Base-by-base conservation (phyloP, 2,888 invertebrate species). In the Cheilosia vernalis region DNA sequence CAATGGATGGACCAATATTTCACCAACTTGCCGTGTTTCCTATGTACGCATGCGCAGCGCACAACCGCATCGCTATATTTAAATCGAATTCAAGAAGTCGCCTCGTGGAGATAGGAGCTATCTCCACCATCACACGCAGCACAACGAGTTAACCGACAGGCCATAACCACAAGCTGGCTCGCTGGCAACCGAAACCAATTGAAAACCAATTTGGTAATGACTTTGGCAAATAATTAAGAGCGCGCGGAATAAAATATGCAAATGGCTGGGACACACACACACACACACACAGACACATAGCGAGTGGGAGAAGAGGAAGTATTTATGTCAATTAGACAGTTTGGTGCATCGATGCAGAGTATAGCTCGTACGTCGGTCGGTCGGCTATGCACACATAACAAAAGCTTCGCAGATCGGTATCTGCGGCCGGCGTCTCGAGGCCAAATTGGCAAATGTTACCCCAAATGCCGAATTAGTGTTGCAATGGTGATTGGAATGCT, bases 161-260 rank as follows among this genome's bases (percentile, higher is more conserved):
- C 72, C n/a, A n/a, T 37, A 73, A 66, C 78, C 77, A 64, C 44
- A n/a, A 47, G 7, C 44, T 6, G 44, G 9, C 30, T 30, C 44
- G 2, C 44, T 17, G 17, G 27, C 33, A 21, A 10, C 51, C 13
- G 24, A 40, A 66, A 61, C 81, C 85, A 81, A 85, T 85, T 85
- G 85, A 77, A 85, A 85, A 81, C 85, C 85, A 85, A 85, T 85
- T 85, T 85, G 85, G 81, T 85, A 85, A 85, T 85, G 85, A 81
- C 85, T 85, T 81, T 85, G 85, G 85, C 70, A 85, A 85, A 81
- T 85, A 85, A 85, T 85, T 85, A 85, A 85, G 85, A 76, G 85
- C 56, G 81, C 76, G 73, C 70, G 17, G 81, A 47, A 74, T 80
- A 80, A 84, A 70, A 84, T 84, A 84, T 80, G 84, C 80, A 80